phyloP scores from a whole-genome alignment of 2,113 vertebrate genomes.

The Dunckerocampus dactyliophorus region DNA sequence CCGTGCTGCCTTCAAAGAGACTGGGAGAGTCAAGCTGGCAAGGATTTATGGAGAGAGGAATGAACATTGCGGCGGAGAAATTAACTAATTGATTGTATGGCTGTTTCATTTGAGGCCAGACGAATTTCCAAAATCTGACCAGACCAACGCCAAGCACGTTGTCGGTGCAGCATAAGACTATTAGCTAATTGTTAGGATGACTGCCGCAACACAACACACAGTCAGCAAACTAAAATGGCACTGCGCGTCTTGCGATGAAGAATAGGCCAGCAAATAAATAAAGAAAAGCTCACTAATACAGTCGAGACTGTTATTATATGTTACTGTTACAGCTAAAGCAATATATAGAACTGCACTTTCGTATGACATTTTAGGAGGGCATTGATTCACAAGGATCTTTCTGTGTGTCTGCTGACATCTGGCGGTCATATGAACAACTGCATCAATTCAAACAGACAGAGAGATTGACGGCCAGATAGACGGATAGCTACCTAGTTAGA shows the following conservation, averaged over 20 bases:
- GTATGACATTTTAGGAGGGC: too few relatives aligned
- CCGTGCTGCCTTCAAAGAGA: not conserved
- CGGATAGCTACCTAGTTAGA: not conserved
- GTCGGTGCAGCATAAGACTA: conserved; percentile 34
- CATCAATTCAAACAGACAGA: not conserved
- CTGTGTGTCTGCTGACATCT: conserved; percentile 23
- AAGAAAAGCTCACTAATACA: not conserved
- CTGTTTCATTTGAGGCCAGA: not conserved
- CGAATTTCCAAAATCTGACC: conserved; percentile 13
- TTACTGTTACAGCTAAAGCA: not conserved
- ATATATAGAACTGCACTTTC: too few relatives aligned
- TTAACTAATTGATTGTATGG: conserved; percentile 9
- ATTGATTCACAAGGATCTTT: not conserved
- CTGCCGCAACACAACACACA: conserved; percentile 24
- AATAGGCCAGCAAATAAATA: not conserved
- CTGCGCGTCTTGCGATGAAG: not conserved
- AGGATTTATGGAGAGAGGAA: not conserved
- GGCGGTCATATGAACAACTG: conserved; percentile 4
- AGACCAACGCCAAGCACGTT: conserved; percentile 11
- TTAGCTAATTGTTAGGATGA: conserved; percentile 60
- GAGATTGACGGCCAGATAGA: not conserved
- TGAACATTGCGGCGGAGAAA: not conserved
- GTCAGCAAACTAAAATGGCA: not conserved
- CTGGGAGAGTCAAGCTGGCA: not conserved
- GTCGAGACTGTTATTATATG: not conserved